A percentile compares a stretch with the other conserved stretches of the same genome.
Evolutionary conservation across 2,888 invertebrate genomes (phyloP).

Genomic region (Ferdinandea cuprea): DNA sequence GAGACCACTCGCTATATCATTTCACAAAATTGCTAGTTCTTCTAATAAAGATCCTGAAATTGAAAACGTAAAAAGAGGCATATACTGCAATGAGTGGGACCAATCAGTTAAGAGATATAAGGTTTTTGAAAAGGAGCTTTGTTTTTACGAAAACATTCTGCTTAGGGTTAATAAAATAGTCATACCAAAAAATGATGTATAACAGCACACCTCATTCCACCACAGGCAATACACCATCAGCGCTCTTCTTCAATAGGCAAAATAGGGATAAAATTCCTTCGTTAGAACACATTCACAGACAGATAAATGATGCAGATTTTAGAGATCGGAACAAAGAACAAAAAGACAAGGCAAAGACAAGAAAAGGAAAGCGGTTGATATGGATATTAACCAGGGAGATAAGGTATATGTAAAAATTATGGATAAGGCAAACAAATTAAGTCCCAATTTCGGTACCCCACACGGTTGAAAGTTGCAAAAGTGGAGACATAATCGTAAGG

Average conservation of each 20-base stretch:
- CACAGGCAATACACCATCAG: background rate
- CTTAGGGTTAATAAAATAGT: constrained; percentile 57
- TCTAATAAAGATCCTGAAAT: constrained; percentile 13
- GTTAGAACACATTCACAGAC: background rate
- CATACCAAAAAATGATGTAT: constrained; percentile 41
- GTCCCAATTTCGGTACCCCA: background rate
- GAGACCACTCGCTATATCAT: constrained; percentile 3
- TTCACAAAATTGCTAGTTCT: background rate
- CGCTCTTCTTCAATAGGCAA: background rate
- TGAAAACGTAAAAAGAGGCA: constrained; percentile 2
- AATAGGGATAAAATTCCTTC: background rate
- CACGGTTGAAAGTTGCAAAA: background rate
- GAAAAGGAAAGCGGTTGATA: background rate
- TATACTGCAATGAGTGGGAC: constrained; percentile 23
- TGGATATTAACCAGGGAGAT: background rate
- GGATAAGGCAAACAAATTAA: background rate
- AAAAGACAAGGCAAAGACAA: background rate
- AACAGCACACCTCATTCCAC: background rate
- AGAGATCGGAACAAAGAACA: background rate
- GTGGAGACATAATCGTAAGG: background rate
- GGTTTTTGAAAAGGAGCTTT: constrained; percentile 45
- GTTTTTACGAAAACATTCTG: constrained; percentile 46
- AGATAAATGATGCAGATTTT: background rate
- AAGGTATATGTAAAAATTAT: background rate
- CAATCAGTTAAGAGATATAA: constrained; percentile 16